These are phyloP conservation scores for Amphimallon solstitiale DNA, from an alignment of 2,888 invertebrate species.

Conservation along the genomic window DNA sequence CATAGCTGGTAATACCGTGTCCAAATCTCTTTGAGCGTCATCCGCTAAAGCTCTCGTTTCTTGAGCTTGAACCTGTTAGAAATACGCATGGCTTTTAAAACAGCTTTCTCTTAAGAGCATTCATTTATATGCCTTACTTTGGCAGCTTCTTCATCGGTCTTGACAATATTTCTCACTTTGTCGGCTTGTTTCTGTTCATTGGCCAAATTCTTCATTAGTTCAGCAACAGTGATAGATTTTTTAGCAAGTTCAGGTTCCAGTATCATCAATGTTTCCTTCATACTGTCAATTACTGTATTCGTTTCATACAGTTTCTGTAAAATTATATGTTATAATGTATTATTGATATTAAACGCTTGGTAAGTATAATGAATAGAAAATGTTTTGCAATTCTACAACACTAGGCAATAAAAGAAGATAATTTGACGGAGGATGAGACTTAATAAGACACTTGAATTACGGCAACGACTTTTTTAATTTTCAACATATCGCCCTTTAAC, in stretches of 20 bases:
- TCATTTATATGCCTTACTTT: slow-evolving; percentile 66
- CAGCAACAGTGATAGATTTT: slow-evolving; percentile 80
- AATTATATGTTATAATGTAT: no score
- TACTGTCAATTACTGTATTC: slow-evolving; percentile 81
- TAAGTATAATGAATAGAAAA: no score
- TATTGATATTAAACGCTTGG: no score
- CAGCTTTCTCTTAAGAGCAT: background rate
- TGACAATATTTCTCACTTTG: slow-evolving; percentile 80
- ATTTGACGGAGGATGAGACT: no score
- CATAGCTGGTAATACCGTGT: slow-evolving; percentile 86
- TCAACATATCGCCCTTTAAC: no score
- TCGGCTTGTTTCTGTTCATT: slow-evolving; percentile 85
- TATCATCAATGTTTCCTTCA: slow-evolving; percentile 84
- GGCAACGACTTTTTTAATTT: no score
- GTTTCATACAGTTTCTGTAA: slow-evolving; percentile 82
- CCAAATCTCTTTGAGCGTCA: slow-evolving; percentile 85
- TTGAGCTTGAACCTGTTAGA: slow-evolving; percentile 78
- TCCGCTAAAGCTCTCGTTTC: slow-evolving; percentile 86
- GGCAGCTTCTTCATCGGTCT: slow-evolving; percentile 84
- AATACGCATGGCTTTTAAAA: background rate
- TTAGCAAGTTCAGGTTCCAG: slow-evolving; percentile 84
- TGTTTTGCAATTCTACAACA: no score
- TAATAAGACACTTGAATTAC: no score
- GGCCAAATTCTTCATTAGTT: slow-evolving; percentile 79
- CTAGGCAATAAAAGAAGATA: no score